Conservation (phyloP, 2,888 invertebrate genomes). For the Erynnis tages region DNA sequence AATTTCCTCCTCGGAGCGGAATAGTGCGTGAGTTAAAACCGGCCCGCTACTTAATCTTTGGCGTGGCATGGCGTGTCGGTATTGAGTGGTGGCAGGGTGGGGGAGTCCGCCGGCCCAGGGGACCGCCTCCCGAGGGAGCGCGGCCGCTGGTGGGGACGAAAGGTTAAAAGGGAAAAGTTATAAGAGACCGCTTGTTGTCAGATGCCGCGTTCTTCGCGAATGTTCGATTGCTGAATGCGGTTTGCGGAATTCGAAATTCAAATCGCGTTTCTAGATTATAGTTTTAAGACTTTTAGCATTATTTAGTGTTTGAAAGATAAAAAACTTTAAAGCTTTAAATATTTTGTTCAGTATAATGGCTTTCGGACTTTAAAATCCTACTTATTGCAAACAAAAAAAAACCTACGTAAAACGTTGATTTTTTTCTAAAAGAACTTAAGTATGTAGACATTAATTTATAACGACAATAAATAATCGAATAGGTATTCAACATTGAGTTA, state of each 20-base stretch:
- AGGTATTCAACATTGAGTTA: too few relatives aligned
- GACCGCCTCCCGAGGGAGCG: slow-evolving; percentile 80
- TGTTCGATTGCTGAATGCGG: slow-evolving; percentile 66
- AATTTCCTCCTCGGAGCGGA: too few relatives aligned
- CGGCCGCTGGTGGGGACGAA: slow-evolving; percentile 52
- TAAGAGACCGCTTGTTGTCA: slow-evolving; percentile 79
- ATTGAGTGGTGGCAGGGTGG: slow-evolving; percentile 77
- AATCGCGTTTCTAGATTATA: slow-evolving; percentile 11
- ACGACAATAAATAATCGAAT: too few relatives aligned
- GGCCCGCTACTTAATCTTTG: slow-evolving; percentile 62
- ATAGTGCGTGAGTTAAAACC: too few relatives aligned
- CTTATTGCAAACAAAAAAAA: too few relatives aligned
- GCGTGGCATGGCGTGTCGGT: slow-evolving; percentile 76
- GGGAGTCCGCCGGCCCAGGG: slow-evolving; percentile 75
- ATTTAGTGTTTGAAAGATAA: not conserved
- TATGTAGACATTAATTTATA: too few relatives aligned
- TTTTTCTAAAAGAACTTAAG: too few relatives aligned
- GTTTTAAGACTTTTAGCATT: not conserved
- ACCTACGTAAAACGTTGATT: too few relatives aligned
- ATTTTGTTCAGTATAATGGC: too few relatives aligned
- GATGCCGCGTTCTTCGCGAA: slow-evolving; percentile 66
- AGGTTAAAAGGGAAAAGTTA: slow-evolving; percentile 82
- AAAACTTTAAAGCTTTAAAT: too few relatives aligned
- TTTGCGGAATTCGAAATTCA: slow-evolving; percentile 36
- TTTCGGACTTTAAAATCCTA: too few relatives aligned